phyloP scores from a whole-genome alignment of 2,888 invertebrate species.

The Chrysotoxum bicinctum region DNA sequence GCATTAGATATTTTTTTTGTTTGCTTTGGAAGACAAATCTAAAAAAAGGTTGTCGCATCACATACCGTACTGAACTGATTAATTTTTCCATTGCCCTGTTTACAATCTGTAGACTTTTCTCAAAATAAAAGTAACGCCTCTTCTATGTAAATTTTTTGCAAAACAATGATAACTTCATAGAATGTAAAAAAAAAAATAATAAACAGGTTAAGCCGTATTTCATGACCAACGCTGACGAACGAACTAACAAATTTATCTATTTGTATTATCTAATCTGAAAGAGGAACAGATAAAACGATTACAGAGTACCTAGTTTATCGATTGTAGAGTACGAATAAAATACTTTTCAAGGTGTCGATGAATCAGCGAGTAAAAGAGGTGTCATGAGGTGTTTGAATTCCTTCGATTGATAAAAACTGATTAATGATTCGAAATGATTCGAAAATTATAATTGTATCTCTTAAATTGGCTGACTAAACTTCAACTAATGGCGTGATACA shows the following conservation, averaged over 20 bases:
- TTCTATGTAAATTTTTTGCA: not conserved
- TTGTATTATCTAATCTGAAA: constrained; percentile 60
- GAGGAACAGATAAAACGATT: constrained; percentile 39
- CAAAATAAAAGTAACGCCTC: constrained; percentile 3
- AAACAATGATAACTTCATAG: not conserved
- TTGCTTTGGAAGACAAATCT: not conserved
- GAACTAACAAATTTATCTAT: not conserved
- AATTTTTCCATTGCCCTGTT: not conserved
- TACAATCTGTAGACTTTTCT: not conserved
- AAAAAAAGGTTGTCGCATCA: not conserved
- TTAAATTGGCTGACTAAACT: not conserved
- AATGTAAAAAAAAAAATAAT: not conserved
- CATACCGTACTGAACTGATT: not conserved
- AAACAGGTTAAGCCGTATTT: not conserved
- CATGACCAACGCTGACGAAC: not conserved
- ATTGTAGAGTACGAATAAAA: not conserved
- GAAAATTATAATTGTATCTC: not conserved
- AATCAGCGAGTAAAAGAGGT: not conserved
- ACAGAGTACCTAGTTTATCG: constrained; percentile 7
- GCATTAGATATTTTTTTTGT: not conserved
- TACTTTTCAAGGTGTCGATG: not conserved
- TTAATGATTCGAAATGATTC: not conserved
- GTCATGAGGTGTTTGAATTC: not conserved
- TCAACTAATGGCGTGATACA: not conserved
- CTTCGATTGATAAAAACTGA: not conserved